Evolutionary conservation across 2,113 vertebrate genomes (phyloP).

Genomic region (Parus major): DNA sequence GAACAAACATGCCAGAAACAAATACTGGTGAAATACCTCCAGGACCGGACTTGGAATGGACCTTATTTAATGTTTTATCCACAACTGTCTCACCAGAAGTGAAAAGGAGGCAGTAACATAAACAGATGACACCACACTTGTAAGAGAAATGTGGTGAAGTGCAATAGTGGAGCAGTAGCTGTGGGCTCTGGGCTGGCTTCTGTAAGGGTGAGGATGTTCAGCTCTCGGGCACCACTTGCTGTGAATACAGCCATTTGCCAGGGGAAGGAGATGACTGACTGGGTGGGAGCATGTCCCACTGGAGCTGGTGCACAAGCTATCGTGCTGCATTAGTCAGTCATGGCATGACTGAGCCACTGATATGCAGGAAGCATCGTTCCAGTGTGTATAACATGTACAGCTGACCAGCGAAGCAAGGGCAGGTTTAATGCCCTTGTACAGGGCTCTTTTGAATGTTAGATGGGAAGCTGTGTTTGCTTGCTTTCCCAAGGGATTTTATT

Average conservation of each 20-base stretch:
- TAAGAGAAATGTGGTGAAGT: neutral
- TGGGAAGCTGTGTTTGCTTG: neutral
- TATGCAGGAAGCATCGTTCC: accelerated
- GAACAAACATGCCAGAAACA: neutral
- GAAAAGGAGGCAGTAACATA: neutral
- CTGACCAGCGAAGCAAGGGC: neutral
- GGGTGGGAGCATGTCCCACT: neutral
- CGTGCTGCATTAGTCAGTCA: neutral
- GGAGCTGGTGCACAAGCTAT: neutral
- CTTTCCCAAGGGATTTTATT: neutral
- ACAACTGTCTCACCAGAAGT: neutral
- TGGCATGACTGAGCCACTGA: neutral
- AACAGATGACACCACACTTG: neutral
- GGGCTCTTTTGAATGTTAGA: neutral
- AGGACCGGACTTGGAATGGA: neutral
- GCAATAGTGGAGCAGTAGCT: neutral
- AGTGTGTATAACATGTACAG: accelerated
- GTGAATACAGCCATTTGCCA: neutral
- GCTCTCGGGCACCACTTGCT: neutral
- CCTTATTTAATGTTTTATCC: neutral
- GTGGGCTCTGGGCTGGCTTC: neutral
- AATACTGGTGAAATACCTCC: neutral
- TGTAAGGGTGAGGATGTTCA: neutral
- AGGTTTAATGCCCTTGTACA: neutral
- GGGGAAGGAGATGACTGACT: neutral